These are phyloP conservation scores for Neoarius graeffei DNA, from an alignment of 2,113 vertebrate genomes.

Conservation along the genomic window DNA sequence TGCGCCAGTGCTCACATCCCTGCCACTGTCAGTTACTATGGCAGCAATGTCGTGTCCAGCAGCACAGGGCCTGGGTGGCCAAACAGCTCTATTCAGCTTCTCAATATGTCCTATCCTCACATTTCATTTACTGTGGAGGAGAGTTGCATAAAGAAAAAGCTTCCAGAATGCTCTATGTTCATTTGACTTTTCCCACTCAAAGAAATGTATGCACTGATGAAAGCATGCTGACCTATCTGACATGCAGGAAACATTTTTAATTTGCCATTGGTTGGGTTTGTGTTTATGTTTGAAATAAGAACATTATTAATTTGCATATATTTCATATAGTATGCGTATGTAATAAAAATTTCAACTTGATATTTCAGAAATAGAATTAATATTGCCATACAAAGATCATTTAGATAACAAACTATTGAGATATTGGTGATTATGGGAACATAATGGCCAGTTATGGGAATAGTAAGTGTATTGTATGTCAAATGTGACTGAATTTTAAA, in stretches of 20 bases:
- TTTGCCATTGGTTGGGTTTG: background rate
- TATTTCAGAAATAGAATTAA: background rate
- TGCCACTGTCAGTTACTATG: slow-evolving; percentile 61
- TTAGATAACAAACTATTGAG: background rate
- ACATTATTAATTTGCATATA: background rate
- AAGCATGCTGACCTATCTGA: background rate
- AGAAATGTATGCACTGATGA: background rate
- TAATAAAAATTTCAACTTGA: background rate
- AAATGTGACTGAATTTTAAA: background rate
- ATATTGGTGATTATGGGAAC: background rate
- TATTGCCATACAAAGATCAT: background rate
- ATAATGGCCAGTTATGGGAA: background rate
- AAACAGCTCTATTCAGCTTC: slow-evolving; percentile 22
- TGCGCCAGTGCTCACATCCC: slow-evolving; percentile 23
- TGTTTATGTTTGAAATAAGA: background rate
- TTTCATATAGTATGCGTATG: background rate
- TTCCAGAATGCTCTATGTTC: background rate
- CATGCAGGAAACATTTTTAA: background rate
- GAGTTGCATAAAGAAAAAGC: slow-evolving; percentile 6
- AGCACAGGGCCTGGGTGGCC: slow-evolving; percentile 20
- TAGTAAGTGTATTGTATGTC: background rate
- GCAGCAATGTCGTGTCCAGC: slow-evolving; percentile 50
- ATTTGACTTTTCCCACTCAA: background rate
- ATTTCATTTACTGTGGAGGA: background rate
- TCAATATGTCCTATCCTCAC: background rate